Evolutionary conservation across 2,888 invertebrate genomes (phyloP), one percentile per base, ranked within the genome.

Genomic region (Trachelus stipa): DNA sequence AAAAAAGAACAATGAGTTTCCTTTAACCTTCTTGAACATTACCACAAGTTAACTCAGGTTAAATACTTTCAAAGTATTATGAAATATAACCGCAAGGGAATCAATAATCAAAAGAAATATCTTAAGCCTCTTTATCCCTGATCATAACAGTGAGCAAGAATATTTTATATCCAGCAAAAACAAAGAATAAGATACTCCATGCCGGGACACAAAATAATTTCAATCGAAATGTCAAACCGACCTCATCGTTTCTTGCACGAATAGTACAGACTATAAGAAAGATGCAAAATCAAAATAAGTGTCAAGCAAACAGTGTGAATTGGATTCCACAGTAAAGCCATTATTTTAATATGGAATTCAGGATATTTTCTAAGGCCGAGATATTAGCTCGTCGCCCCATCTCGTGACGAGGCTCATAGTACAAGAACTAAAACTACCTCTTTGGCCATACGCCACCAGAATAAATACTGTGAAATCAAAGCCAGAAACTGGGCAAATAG

Each of bases 401-500:
- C 56, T 56, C 56, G 56, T 6, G 56, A 34, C 34, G 40, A 68
- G 56, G 23, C 23, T 56, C 9, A 56, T 23, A 73, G 68, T 35
- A 69, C 56, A 68, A 71, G 74, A 76, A 76, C 73, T 31, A 73
- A 33, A 73, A 31, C 40, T 34, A 34, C 75, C 77, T 75, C 79
- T 73, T 77, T 81, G 81, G 81, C 80, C 76, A 69, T 75, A 77
- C 76, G 81, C 81, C 80, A 81, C 77, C 34, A 69, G 79, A 77
- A 80, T 79, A 81, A 81, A 81, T 76, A 81, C 75, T 34, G 73
- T 74, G 74, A 74, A 77, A 77, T 81, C 81, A 80, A 81, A 81
- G 78, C 77, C 80, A 75, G 76, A 81, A 82, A 85, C 83, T 80
- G 84, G 81, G 85, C 85, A 85, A 86, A 85, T 86, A 83, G 82